These are phyloP conservation scores for Merluccius polli DNA, from an alignment of 2,797 vertebrate genomes.

Conservation along the genomic window DNA sequence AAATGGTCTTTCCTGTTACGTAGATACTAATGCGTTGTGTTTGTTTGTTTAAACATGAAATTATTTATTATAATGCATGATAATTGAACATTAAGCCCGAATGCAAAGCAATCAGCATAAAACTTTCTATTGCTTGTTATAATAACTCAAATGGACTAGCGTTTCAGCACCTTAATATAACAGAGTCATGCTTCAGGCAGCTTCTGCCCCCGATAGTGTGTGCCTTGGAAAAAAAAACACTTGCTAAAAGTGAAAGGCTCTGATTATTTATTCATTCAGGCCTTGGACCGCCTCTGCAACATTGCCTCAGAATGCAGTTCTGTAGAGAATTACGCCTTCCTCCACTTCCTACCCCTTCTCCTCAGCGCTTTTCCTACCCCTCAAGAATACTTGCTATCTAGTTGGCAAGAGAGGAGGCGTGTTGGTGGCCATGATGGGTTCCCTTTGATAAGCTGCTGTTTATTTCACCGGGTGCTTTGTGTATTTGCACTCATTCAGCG, in stretches of 20 bases:
- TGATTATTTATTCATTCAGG: slow-evolving; percentile 24
- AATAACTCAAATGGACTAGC: slow-evolving; percentile 14
- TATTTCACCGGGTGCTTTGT: background rate
- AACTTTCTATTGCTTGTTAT: slow-evolving; percentile 3
- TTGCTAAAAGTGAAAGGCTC: slow-evolving; percentile 1
- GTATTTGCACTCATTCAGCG: background rate
- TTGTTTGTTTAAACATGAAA: slow-evolving; percentile 13
- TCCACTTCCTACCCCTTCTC: background rate
- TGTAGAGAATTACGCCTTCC: background rate
- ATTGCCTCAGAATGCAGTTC: slow-evolving; percentile 10
- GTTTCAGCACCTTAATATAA: slow-evolving; percentile 6
- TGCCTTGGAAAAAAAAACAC: slow-evolving; percentile 5
- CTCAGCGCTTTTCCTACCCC: background rate
- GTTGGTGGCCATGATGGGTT: background rate
- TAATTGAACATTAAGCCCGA: slow-evolving; percentile 18
- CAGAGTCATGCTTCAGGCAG: slow-evolving; percentile 3
- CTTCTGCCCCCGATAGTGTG: slow-evolving; percentile 3
- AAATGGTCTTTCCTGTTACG: background rate
- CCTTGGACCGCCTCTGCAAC: background rate
- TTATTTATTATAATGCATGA: slow-evolving; percentile 22
- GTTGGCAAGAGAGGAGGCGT: background rate
- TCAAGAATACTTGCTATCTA: background rate
- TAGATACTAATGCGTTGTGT: background rate
- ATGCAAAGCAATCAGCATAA: slow-evolving; percentile 12
- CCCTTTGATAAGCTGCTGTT: background rate